Percentiles rank a stretch among this genome's conserved stretches.
Conservation (phyloP, 2,888 invertebrate genomes). For the Lumbricus terrestris region DNA sequence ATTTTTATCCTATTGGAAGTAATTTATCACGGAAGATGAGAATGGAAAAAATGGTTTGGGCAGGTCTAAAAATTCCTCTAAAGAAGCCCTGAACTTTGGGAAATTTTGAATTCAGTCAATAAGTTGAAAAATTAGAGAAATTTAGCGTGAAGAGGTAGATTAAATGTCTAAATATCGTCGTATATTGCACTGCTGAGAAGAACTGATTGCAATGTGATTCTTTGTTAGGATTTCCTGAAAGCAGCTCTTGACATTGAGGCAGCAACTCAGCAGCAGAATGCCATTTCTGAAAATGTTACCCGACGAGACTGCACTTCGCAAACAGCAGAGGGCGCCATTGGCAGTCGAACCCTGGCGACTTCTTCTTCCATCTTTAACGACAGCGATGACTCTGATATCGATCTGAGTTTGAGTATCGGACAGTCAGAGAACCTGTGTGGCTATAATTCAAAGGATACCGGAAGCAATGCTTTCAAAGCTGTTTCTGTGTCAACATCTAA, state of each 20-base stretch:
- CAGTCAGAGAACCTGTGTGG: not conserved
- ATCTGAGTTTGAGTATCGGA: not conserved
- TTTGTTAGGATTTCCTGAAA: not conserved
- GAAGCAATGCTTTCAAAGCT: not conserved
- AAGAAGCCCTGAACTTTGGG: no score
- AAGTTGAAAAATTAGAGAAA: not conserved
- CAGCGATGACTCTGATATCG: not conserved
- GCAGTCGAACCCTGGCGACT: not conserved
- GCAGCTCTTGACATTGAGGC: slow-evolving; percentile 3
- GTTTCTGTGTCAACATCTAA: not conserved
- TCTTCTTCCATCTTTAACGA: not conserved
- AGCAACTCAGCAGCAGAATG: not conserved
- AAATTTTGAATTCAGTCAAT: no score
- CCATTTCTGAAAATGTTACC: not conserved
- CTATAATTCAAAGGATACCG: not conserved
- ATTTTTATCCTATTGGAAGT: no score
- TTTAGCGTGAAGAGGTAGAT: not conserved
- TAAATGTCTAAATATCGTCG: not conserved
- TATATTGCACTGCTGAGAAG: not conserved
- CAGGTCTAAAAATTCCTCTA: no score
- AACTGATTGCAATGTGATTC: not conserved
- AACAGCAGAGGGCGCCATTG: not conserved
- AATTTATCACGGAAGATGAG: no score
- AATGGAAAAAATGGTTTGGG: no score
- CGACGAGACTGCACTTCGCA: not conserved